A percentile compares a stretch with the other conserved stretches of the same genome.
These are phyloP conservation scores for Ceuthmochares aereus DNA, from an alignment of 2,113 vertebrate genomes.

Conservation along the genomic window DNA sequence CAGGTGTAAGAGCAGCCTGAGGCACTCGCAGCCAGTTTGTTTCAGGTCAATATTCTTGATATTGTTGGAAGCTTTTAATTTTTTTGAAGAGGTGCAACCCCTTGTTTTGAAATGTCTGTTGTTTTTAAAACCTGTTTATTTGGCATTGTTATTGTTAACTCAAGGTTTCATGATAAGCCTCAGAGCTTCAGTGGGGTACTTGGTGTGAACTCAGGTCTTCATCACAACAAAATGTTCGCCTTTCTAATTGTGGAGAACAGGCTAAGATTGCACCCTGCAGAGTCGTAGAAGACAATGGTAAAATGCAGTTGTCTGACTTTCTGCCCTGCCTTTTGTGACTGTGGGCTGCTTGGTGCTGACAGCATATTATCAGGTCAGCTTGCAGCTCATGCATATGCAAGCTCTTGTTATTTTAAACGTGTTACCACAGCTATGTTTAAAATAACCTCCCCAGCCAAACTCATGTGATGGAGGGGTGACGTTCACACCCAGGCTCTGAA, in stretches of 20 bases:
- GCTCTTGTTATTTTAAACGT: conserved; percentile 47
- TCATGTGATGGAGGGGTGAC: background rate
- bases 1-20: background rate
- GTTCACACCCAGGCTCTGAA: fast-evolving
- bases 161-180: background rate
- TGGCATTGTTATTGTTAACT: background rate
- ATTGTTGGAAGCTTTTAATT: background rate
- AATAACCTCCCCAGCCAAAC: conserved; percentile 1
- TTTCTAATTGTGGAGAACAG: background rate
- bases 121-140: background rate
- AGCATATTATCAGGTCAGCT: conserved; percentile 16
- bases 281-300: background rate
- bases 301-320: background rate
- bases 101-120: background rate
- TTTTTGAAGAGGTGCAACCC: background rate
- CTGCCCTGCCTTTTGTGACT: background rate
- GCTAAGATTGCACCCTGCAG: background rate
- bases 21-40: background rate
- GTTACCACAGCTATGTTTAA: background rate
- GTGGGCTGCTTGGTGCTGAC: background rate
- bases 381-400: background rate
- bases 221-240: background rate
- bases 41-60: background rate
- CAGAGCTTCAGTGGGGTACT: background rate
- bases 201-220: background rate